Evolutionary conservation across 2,113 vertebrate species (phyloP).

Genomic region (Oreochromis tanganicae): DNA sequence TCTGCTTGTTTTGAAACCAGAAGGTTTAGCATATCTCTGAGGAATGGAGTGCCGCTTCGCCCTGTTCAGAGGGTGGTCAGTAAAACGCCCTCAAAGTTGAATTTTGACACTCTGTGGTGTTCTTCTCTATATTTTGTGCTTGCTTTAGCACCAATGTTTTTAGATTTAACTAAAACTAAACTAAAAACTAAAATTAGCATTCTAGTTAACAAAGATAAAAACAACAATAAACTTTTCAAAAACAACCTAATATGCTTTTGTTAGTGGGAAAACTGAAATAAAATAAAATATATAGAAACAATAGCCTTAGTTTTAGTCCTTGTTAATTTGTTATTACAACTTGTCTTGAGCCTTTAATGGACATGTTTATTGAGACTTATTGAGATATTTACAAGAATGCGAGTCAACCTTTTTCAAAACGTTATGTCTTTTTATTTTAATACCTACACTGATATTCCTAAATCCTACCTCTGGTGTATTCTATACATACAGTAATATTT

Average conservation of each 20-base stretch:
- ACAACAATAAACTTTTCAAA: not conserved
- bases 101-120: not conserved
- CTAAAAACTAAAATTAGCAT: not conserved
- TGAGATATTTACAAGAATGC: not conserved
- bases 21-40: not conserved
- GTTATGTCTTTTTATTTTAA: not conserved
- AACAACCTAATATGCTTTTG: not conserved
- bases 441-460: not conserved
- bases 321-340: not conserved
- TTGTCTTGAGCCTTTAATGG: not conserved
- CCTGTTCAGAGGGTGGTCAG: not conserved
- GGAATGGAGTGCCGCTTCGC: not conserved
- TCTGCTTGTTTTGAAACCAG: not conserved
- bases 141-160: not conserved
- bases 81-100: not conserved
- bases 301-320: not conserved
- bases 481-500: not conserved
- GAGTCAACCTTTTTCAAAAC: not conserved
- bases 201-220: not conserved
- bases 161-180: not conserved
- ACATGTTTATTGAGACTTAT: not conserved
- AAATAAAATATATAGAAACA: not conserved
- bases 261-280: not conserved
- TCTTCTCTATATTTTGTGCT: not conserved
- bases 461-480: accelerated